These are phyloP conservation scores for Tachypleus tridentatus DNA, from an alignment of 1,140 invertebrate genomes.

Conservation along the genomic window DNA sequence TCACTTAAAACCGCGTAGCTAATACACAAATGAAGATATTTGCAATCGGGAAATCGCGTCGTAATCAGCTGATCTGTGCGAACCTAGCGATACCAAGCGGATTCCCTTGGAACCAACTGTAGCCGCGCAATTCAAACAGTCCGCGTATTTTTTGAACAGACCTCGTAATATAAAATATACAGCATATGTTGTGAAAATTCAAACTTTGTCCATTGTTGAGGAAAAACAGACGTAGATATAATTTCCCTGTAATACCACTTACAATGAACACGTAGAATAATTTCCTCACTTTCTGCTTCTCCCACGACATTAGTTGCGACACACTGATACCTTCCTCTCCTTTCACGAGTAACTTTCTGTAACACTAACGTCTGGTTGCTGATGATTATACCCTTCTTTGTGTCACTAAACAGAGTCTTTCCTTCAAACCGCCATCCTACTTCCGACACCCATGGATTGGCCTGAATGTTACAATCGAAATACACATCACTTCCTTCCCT, in stretches of 20 bases:
- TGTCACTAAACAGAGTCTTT: constrained; percentile 11
- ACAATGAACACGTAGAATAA: constrained; percentile 23
- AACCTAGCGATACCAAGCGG: too few relatives aligned
- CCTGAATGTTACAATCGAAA: constrained; percentile 60
- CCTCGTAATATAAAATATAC: too few relatives aligned
- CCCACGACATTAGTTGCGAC: constrained; percentile 26
- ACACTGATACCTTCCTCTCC: constrained; percentile 27
- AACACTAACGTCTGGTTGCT: constrained; percentile 27
- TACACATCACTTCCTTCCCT: constrained; percentile 68
- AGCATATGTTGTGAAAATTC: too few relatives aligned
- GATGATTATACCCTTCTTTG: constrained; percentile 22
- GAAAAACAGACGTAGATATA: too few relatives aligned
- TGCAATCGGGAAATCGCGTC: too few relatives aligned
- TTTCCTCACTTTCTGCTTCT: constrained; percentile 16
- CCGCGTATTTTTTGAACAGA: too few relatives aligned
- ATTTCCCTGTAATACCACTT: constrained; percentile 8
- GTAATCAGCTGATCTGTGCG: too few relatives aligned
- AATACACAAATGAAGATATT: too few relatives aligned
- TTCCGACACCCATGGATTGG: constrained; percentile 23
- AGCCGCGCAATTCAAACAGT: too few relatives aligned
- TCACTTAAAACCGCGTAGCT: too few relatives aligned
- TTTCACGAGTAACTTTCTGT: constrained; percentile 25
- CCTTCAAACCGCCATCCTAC: constrained; percentile 21
- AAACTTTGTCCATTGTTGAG: too few relatives aligned
- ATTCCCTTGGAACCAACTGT: too few relatives aligned